Evolutionary conservation across 2,888 invertebrate species (phyloP), one percentile per base, ranked within the genome.

Genomic region (Clivina fossor): DNA sequence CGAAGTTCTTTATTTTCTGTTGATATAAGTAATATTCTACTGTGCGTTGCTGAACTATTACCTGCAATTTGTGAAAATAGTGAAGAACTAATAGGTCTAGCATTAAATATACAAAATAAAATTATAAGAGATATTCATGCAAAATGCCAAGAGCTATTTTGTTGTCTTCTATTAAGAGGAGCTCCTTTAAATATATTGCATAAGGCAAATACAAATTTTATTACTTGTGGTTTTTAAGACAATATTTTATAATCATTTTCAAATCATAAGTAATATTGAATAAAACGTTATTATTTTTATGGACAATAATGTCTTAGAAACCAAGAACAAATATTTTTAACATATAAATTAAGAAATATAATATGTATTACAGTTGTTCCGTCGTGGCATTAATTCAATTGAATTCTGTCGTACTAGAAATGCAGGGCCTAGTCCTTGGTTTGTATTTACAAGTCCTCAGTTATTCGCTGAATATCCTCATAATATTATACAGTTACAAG

Each of bases 121-220:
- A 85, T 86, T 46, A 80, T 89, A n/a, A 77, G 88, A 38, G 90
- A 91, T 63, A 83, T 91, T 9, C 91, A 92, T 67, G 82, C 88
- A 0, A 92, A 92, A 69, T 90, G 91, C 69, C 83, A 86, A 62
- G 87, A 90, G 65, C 74, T 92, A 40, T 83, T 89, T 63, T 81
- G 83, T 59, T 89, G 88, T 58, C 76, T 91, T 9, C 73, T 90
- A 7, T 76, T 88, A 40, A 80, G 90, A 58, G 90, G 89, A 0
- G 83, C 87, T 8, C 85, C 89, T 0, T 72, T 91, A 33, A 86
- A 88, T 65, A 80, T 82, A 60, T 76, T 91, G 28, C 83, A 87
- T 69, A 90, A 91, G 80, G 90, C 88, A 65, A 53, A 60, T 35
- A 37, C 2, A 20, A 15, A 15, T n/a, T n/a, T n/a, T n/a, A n/a